phyloP scores from a whole-genome alignment of 2,113 vertebrate genomes.

The Herpetotheres cachinnans region DNA sequence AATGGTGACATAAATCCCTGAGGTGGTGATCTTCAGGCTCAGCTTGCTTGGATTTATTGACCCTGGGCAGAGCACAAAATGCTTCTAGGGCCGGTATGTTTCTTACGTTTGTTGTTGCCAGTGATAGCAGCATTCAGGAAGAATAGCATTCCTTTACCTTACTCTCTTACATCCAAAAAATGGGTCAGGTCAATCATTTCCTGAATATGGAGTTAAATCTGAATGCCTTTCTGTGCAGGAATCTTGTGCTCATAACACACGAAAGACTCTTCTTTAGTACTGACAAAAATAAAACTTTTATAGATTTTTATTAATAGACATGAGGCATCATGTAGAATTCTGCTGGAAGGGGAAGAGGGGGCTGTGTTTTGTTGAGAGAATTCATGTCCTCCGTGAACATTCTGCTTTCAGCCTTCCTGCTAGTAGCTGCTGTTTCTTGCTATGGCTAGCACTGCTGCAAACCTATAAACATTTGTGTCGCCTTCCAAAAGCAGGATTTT shows the following conservation, averaged over 20 bases:
- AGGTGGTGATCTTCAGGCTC: not conserved
- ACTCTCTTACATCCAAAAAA: not conserved
- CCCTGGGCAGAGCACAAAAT: not conserved
- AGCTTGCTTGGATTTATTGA: slow-evolving; percentile 5
- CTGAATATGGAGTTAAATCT: not conserved
- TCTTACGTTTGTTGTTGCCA: not conserved
- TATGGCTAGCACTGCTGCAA: not conserved
- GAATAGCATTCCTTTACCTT: not conserved
- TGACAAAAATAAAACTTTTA: slow-evolving; percentile 1
- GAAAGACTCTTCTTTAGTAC: not conserved
- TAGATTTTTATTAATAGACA: slow-evolving; percentile 11
- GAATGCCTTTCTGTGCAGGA: not conserved
- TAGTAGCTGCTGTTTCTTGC: not conserved
- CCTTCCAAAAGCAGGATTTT: not conserved
- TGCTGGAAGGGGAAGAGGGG: not conserved
- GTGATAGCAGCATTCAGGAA: not conserved
- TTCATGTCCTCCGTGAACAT: not conserved
- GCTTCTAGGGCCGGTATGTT: not conserved
- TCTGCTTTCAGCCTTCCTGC: not conserved
- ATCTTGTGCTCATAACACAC: not conserved
- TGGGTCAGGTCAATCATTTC: not conserved
- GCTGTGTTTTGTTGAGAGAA: not conserved
- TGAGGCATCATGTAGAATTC: not conserved
- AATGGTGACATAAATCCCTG: slow-evolving; percentile 33
- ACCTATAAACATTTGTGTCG: not conserved